phyloP scores from a whole-genome alignment of 2,113 vertebrate genomes.

The Callorhinus ursinus region DNA sequence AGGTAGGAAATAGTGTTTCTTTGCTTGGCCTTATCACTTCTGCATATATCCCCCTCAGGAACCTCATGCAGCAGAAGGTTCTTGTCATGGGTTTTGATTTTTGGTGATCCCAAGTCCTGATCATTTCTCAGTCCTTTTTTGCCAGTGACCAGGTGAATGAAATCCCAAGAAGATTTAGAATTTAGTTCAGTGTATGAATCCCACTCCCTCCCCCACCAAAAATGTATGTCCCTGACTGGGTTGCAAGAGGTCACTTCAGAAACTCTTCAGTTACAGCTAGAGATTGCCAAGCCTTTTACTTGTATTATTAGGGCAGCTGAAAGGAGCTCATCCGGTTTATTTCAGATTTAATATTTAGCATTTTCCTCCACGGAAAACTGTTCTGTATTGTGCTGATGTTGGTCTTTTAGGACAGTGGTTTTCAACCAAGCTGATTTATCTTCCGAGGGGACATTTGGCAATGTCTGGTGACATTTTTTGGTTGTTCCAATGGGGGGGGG shows the following conservation, averaged over 20 bases:
- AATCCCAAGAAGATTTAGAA: neutral
- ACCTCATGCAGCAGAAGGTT: neutral
- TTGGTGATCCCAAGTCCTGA: neutral
- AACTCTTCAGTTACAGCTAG: neutral
- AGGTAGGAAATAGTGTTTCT: neutral
- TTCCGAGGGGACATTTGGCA: neutral
- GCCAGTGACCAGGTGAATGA: neutral
- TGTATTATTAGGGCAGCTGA: neutral
- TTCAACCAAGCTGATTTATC: neutral
- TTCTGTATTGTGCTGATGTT: neutral
- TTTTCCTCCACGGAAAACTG: neutral
- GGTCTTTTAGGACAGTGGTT: neutral
- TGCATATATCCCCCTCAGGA: neutral
- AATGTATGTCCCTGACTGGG: neutral
- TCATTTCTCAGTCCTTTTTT: neutral
- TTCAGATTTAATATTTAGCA: neutral
- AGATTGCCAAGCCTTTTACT: neutral
- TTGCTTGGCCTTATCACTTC: neutral
- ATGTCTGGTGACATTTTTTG: neutral
- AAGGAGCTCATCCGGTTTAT: neutral
- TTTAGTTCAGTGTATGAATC: slow-evolving; percentile 20
- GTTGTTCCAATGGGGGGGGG: neutral
- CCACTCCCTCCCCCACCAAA: accelerated
- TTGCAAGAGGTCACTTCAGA: neutral
- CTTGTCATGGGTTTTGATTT: neutral